phyloP scores from a whole-genome alignment of 2,797 vertebrate species.

The Presbytis comata region DNA sequence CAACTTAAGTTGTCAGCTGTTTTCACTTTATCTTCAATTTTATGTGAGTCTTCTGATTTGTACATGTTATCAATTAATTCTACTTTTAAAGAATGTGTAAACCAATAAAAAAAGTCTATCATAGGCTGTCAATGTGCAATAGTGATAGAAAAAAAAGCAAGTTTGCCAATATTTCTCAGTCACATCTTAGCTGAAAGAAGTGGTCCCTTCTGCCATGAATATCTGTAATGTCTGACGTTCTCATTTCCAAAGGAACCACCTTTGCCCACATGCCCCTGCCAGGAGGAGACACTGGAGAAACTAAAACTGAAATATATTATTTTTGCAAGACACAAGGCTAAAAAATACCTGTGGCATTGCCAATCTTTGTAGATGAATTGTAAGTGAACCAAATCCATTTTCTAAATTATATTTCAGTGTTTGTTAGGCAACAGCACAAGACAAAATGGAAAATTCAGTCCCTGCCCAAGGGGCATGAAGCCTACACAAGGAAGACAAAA shows the following conservation, averaged over 20 bases:
- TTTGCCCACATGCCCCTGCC: neutral
- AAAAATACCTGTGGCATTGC: neutral
- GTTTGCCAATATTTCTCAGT: slow-evolving; percentile 2
- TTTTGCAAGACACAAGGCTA: slow-evolving; percentile 5
- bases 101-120: neutral
- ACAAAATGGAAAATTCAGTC: slow-evolving; percentile 28
- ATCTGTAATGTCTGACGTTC: neutral
- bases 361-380: neutral
- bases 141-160: neutral
- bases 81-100: neutral
- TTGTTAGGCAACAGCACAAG: slow-evolving; percentile 6
- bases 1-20: neutral
- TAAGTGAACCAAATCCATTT: slow-evolving; percentile 42
- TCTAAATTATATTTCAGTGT: slow-evolving; percentile 35
- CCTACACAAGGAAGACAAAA: slow-evolving; percentile 46
- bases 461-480: neutral
- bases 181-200: neutral
- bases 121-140: neutral
- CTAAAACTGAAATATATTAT: neutral
- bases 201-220: neutral
- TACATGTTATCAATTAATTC: neutral
- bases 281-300: neutral
- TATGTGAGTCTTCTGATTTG: neutral
- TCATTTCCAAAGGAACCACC: neutral
- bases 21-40: neutral